Percentiles rank a stretch among this genome's conserved stretches.
Conservation (phyloP, 2,888 invertebrate species). For the Erebia aethiops region DNA sequence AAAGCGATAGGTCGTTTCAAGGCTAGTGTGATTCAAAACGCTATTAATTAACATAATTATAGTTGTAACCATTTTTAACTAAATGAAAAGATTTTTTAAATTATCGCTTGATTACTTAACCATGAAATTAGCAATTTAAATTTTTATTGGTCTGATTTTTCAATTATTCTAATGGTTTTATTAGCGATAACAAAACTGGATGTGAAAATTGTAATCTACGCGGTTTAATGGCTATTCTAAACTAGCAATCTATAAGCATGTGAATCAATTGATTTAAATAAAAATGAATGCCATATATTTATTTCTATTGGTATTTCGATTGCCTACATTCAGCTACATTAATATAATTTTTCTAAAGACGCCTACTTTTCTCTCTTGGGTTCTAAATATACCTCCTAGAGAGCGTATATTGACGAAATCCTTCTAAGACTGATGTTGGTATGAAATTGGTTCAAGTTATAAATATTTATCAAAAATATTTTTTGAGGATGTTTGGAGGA, state of each 20-base stretch:
- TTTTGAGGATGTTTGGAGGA: too few relatives aligned
- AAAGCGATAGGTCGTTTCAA: slow-evolving; percentile 10
- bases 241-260: too few relatives aligned
- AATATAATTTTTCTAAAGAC: not conserved
- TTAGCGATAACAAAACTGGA: too few relatives aligned
- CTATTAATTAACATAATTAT: slow-evolving; percentile 20
- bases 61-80: slow-evolving; percentile 10
- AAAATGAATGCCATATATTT: too few relatives aligned
- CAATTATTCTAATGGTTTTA: slow-evolving; percentile 8
- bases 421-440: not conserved
- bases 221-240: not conserved
- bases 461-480: too few relatives aligned
- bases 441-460: too few relatives aligned
- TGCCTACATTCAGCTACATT: too few relatives aligned
- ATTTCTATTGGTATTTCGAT: too few relatives aligned
- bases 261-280: too few relatives aligned
- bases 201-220: not conserved
- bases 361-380: not conserved
- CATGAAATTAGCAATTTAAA: slow-evolving; percentile 18
- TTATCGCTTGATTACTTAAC: slow-evolving; percentile 15
- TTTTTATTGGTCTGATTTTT: slow-evolving; percentile 13
- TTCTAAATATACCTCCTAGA: not conserved
- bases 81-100: slow-evolving; percentile 18
- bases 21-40: slow-evolving; percentile 13
- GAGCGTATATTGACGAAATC: too few relatives aligned